phyloP scores from a whole-genome alignment of 2,888 invertebrate genomes.

The Spicauda simplicius region DNA sequence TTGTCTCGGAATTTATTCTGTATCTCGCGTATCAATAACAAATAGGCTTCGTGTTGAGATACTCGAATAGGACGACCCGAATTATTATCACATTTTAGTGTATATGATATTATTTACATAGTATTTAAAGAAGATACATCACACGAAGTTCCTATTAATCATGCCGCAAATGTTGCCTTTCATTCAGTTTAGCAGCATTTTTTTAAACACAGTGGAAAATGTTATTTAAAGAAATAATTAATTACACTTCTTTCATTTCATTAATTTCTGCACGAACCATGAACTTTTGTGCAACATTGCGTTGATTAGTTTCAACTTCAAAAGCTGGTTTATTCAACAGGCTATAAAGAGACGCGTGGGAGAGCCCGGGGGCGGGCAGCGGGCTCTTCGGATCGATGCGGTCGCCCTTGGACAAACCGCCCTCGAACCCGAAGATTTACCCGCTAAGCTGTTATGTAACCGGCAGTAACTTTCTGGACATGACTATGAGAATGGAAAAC shows the following conservation, averaged over 20 bases:
- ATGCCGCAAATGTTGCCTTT: no score
- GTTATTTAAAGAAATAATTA: background rate
- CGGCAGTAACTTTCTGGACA: conserved; percentile 17
- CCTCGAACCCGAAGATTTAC: conserved; percentile 63
- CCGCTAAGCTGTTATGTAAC: conserved; percentile 71
- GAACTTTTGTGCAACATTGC: conserved; percentile 6
- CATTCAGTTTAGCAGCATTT: no score
- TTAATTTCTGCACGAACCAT: background rate
- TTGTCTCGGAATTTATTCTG: no score
- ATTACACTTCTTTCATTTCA: background rate
- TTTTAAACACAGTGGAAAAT: no score
- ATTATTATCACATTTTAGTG: no score
- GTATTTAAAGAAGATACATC: no score
- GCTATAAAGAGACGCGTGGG: conserved; percentile 42
- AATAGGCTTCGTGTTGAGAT: no score
- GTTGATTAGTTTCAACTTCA: conserved; percentile 27
- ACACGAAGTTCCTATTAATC: no score
- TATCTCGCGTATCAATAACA: no score
- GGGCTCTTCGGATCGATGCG: conserved; percentile 60
- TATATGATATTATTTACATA: no score
- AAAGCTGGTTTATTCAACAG: conserved; percentile 55
- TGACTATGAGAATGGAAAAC: background rate
- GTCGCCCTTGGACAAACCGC: conserved; percentile 78
- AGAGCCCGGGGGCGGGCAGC: conserved; percentile 46
- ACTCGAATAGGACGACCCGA: no score